These are phyloP conservation scores for Actinemys pallida DNA, from an alignment of 2,113 vertebrate species.

Conservation along the genomic window DNA sequence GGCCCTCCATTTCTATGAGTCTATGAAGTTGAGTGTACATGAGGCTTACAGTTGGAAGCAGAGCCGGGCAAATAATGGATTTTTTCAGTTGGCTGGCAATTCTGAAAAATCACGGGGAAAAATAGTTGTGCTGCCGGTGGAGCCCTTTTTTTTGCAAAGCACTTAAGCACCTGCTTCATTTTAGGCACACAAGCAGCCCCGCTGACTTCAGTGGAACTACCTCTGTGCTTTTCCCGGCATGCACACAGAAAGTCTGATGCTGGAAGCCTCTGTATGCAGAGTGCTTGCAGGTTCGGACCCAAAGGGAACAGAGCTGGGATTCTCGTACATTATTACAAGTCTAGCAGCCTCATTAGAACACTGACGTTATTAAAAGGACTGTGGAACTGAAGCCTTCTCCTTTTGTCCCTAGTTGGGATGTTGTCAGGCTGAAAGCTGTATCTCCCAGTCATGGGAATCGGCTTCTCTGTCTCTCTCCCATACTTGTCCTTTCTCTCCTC, in stretches of 20 bases:
- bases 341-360: neutral
- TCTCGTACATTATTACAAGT: neutral
- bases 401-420: slow-evolving; percentile 11
- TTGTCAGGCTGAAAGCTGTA: neutral
- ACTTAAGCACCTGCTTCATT: neutral
- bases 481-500: slow-evolving; percentile 17
- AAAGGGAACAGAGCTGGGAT: neutral
- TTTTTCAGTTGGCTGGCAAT: too few species aligned
- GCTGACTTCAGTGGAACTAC: neutral
- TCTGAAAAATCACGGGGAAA: too few species aligned
- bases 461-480: neutral
- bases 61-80: too few species aligned
- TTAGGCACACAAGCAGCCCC: rapidly evolving
- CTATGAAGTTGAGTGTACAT: too few species aligned
- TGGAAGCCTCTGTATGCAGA: neutral
- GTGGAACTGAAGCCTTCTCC: neutral
- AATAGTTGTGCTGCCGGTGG: too few species aligned
- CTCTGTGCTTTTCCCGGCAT: neutral
- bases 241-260: neutral
- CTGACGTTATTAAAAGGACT: neutral
- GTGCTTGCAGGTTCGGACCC: neutral
- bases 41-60: too few species aligned
- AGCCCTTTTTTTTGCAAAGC: neutral
- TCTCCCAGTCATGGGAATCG: neutral
- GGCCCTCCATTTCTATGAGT: too few species aligned